Base-by-base conservation (phyloP, 1,140 invertebrate genomes). In the Amyelois transitella region DNA sequence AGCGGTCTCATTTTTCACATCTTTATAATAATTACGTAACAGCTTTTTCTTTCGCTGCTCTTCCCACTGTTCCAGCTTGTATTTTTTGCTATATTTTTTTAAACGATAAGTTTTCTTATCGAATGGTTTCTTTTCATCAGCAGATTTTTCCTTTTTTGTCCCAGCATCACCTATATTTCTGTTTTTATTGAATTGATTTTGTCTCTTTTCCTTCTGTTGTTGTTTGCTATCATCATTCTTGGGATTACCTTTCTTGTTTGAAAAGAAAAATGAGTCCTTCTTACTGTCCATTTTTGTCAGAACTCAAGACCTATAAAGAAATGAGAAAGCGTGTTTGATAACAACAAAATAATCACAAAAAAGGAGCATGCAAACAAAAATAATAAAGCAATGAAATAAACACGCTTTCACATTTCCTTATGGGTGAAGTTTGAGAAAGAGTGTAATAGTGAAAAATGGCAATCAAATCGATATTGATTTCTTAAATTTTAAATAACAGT, bases 41-140 rank as follows among this genome's bases (percentile, higher is more conserved):
- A 92, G 64, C 38, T 72, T 75, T 56, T 91, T 90, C 62, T 91
- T 92, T 12, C 91, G 85, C 55, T 85, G 88, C 49, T 92, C 90
- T 59, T 93, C 90, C 91, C 91, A 93, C 76, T 92, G 88, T 47
- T 91, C 82, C 24, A 93, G 80, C 84, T 92, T 93, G 53, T 91
- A 91, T 64, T 93, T 92, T 28, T 92, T 92, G 62, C 91, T 93
- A 58, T 93, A 93, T 64, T 92, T 92, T 56, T 92, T 89, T 21
- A 91, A 55, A 19, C 92, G 86, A 55, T 92, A 93, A 12, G 89
- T 81, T 51, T 92, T 92, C 71, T 93, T 93, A 60, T 93, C 89
- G 73, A 93, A 93, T 2, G 86, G 81, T 74, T 89, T 91, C 58
- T 86, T 83, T 6, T 74, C 78, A 25, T 25, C 51, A 6, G 8